A percentile compares a stretch with the other conserved stretches of the same genome.
phyloP scores from a whole-genome alignment of 2,113 vertebrate genomes.

The Gnathonemus longibarbis region DNA sequence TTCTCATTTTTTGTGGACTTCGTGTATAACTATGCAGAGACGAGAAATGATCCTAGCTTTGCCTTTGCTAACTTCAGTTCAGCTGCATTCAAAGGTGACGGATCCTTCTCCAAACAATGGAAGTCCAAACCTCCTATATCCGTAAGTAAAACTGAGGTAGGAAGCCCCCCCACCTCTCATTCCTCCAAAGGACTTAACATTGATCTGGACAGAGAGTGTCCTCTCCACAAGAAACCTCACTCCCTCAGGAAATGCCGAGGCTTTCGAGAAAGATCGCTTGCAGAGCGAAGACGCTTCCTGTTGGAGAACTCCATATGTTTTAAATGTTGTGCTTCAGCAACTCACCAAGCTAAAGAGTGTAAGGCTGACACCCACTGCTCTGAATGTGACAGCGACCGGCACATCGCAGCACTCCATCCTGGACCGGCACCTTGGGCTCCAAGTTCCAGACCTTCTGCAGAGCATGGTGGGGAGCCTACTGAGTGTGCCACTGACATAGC shows the following conservation, averaged over 20 bases:
- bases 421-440: neutral
- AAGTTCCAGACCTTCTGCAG: neutral
- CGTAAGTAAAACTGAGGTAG: neutral
- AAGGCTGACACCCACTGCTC: neutral
- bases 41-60: neutral
- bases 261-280: slow-evolving; percentile 14
- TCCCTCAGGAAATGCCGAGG: slow-evolving; percentile 18
- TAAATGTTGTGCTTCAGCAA: neutral
- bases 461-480: slow-evolving; percentile 1
- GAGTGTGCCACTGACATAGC: neutral
- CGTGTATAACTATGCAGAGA: neutral
- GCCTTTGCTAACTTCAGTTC: neutral
- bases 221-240: slow-evolving; percentile 25
- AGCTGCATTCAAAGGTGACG: neutral
- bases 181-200: neutral
- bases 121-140: neutral
- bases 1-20: slow-evolving; percentile 6
- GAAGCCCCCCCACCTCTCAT: neutral
- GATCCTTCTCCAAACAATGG: neutral
- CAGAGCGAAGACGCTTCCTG: neutral
- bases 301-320: neutral
- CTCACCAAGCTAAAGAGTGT: slow-evolving; percentile 4
- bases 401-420: slow-evolving; percentile 20
- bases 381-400: slow-evolving; percentile 18
- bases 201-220: slow-evolving; percentile 20